A percentile compares a stretch with the other conserved stretches of the same genome.
phyloP scores from a whole-genome alignment of 2,113 vertebrate species.

The Erythrocercus mccallii region DNA sequence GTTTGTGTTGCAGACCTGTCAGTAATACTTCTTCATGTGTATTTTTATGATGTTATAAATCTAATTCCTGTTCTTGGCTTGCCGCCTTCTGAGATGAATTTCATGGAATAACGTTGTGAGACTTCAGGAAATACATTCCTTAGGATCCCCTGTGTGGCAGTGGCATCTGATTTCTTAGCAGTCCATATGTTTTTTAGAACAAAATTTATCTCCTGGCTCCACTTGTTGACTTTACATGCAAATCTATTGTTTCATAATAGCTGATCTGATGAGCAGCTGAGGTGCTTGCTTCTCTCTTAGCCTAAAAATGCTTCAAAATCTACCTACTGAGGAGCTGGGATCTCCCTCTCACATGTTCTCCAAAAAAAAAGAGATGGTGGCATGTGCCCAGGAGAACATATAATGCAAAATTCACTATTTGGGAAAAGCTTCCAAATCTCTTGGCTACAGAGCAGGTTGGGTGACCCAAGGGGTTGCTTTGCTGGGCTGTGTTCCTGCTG shows the following conservation, averaged over 20 bases:
- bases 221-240: background rate
- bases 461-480: background rate
- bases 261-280: background rate
- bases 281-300: background rate
- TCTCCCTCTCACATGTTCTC: background rate
- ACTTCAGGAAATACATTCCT: background rate
- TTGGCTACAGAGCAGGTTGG: background rate
- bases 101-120: background rate
- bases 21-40: background rate
- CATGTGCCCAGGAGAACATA: background rate
- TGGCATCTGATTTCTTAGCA: background rate
- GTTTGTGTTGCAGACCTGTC: background rate
- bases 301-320: background rate
- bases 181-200: background rate
- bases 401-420: background rate
- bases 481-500: background rate
- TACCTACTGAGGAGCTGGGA: background rate
- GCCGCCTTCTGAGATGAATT: background rate
- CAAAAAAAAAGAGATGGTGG: background rate
- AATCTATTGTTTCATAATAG: background rate
- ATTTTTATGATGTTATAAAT: constrained; percentile 4
- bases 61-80: background rate
- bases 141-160: background rate
- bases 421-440: background rate
- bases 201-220: background rate